phyloP scores from a whole-genome alignment of 2,888 invertebrate genomes.

The Cryptus viduatorius region DNA sequence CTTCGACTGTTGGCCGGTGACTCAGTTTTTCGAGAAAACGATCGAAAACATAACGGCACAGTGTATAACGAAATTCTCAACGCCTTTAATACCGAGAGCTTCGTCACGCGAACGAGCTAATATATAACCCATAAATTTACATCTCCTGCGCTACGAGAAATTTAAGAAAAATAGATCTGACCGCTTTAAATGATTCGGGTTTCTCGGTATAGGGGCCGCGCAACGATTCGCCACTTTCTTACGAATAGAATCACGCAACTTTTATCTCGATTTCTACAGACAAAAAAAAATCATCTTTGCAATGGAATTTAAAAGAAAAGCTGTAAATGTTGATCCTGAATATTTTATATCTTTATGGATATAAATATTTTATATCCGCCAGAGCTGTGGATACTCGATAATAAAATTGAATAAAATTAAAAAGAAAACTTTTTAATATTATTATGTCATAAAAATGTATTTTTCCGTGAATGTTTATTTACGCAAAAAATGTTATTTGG shows the following conservation, averaged over 20 bases:
- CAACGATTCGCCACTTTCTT: not conserved
- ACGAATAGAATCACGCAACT: not conserved
- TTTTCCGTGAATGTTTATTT: not conserved
- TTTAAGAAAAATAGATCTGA: slow-evolving; percentile 1
- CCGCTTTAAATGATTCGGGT: not conserved
- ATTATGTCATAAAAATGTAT: not conserved
- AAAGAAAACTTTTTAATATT: no score
- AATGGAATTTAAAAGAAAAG: no score
- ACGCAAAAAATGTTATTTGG: not conserved
- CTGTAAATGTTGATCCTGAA: no score
- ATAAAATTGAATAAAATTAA: no score
- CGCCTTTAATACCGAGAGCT: not conserved
- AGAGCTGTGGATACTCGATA: no score
- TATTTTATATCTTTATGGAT: no score
- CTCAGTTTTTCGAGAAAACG: slow-evolving; percentile 45
- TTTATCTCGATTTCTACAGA: not conserved
- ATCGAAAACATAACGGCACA: not conserved
- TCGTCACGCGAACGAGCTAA: not conserved
- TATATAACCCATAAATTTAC: slow-evolving; percentile 7
- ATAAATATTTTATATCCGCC: no score
- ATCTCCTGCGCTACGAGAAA: not conserved
- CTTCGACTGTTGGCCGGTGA: slow-evolving; percentile 5
- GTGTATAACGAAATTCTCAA: not conserved
- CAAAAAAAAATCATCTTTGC: no score
- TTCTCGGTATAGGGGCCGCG: not conserved